These are phyloP conservation scores for Platycheirus rosarum DNA, from an alignment of 2,888 invertebrate genomes.

Conservation along the genomic window DNA sequence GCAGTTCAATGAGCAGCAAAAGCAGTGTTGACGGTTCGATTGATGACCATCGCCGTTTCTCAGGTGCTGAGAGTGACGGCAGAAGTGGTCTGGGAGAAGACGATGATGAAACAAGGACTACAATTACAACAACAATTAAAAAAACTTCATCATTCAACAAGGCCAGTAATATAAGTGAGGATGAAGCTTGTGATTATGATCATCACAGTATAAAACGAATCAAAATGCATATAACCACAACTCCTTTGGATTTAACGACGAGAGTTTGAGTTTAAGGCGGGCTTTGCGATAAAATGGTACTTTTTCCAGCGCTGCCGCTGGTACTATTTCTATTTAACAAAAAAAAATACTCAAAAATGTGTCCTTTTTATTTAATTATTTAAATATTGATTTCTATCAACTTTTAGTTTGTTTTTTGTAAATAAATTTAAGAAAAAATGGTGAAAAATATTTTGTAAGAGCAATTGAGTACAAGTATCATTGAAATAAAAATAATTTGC, in stretches of 20 bases:
- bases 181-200: constrained; percentile 83
- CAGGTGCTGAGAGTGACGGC: constrained; percentile 76
- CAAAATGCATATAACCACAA: constrained; percentile 80
- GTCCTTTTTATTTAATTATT: background rate
- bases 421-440: too few species aligned
- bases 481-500: too few species aligned
- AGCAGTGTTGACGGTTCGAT: constrained; percentile 77
- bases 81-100: constrained; percentile 69
- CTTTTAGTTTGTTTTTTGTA: too few species aligned
- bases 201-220: constrained; percentile 84
- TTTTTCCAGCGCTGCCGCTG: background rate
- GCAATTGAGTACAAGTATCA: too few species aligned
- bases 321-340: background rate
- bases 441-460: too few species aligned
- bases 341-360: constrained; percentile 23
- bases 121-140: constrained; percentile 75
- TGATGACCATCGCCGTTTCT: constrained; percentile 73
- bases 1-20: constrained; percentile 80
- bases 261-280: constrained; percentile 83
- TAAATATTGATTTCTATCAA: too few species aligned
- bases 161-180: constrained; percentile 80
- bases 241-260: constrained; percentile 85
- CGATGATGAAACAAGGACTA: constrained; percentile 75
- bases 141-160: constrained; percentile 70
- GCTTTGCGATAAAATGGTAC: background rate